Percentiles rank a stretch among this genome's conserved stretches.
These are phyloP conservation scores for Entelurus aequoreus DNA, from an alignment of 2,113 vertebrate species.

Conservation along the genomic window DNA sequence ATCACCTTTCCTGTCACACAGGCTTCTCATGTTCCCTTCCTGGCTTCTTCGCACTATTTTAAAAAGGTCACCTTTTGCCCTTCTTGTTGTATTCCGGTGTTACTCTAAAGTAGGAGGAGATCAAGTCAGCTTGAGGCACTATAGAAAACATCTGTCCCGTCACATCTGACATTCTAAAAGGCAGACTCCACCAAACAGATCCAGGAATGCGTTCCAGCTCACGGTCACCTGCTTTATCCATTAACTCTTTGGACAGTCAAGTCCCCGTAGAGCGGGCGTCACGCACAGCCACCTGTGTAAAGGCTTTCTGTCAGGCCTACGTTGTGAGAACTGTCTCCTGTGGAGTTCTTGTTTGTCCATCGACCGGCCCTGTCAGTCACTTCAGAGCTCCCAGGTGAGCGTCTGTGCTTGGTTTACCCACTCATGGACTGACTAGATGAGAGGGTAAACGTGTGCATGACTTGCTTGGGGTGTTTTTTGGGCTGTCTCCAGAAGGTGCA, in stretches of 20 bases:
- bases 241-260: slow-evolving; percentile 17
- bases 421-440: slow-evolving; percentile 18
- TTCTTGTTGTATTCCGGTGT: background rate
- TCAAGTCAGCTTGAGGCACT: background rate
- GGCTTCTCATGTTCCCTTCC: slow-evolving; percentile 8
- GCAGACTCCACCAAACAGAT: background rate
- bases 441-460: slow-evolving; percentile 30
- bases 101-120: background rate
- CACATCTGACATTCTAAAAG: background rate
- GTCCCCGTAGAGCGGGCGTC: slow-evolving; percentile 14
- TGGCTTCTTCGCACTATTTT: background rate
- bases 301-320: slow-evolving; percentile 22
- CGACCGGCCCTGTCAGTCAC: slow-evolving; percentile 42
- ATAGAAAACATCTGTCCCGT: background rate
- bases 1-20: slow-evolving; percentile 4
- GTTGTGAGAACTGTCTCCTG: slow-evolving; percentile 31
- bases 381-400: slow-evolving; percentile 28
- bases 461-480: slow-evolving; percentile 11
- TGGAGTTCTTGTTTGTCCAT: slow-evolving; percentile 60
- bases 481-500: slow-evolving; percentile 19
- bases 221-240: slow-evolving; percentile 26
- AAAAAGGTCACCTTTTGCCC: background rate
- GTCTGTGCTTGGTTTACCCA: slow-evolving; percentile 11
- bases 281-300: slow-evolving; percentile 23
- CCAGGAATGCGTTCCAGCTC: background rate